phyloP scores from a whole-genome alignment of 2,113 vertebrate genomes.

The Tauraco erythrolophus region DNA sequence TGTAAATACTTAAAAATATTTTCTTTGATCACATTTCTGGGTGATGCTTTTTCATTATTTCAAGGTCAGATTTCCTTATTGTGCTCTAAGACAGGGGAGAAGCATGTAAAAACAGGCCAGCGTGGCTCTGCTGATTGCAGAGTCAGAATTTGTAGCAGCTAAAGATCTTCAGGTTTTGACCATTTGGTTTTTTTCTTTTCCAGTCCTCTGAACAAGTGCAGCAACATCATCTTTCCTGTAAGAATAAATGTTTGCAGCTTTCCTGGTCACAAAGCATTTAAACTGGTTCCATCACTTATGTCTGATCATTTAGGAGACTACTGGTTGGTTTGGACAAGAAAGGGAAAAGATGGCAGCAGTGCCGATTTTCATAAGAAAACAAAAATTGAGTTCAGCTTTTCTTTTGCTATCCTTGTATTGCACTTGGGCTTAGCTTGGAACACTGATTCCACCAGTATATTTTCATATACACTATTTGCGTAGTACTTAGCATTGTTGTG shows the following conservation, averaged over 20 bases:
- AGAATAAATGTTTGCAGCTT: background rate
- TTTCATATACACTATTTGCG: background rate
- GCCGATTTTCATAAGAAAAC: background rate
- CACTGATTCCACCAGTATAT: background rate
- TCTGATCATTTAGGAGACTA: background rate
- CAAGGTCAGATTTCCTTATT: background rate
- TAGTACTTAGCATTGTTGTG: background rate
- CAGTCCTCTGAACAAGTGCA: background rate
- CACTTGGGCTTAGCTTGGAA: background rate
- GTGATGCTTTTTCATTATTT: background rate
- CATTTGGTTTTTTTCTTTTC: background rate
- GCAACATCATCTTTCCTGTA: background rate
- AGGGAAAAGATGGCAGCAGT: background rate
- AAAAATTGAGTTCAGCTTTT: background rate
- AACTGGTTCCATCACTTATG: background rate
- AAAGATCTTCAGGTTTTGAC: background rate
- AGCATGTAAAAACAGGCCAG: background rate
- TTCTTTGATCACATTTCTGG: background rate
- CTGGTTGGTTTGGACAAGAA: background rate
- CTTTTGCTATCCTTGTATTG: background rate
- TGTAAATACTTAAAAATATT: background rate
- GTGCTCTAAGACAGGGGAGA: rapidly evolving
- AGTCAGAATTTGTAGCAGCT: background rate
- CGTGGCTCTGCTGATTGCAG: background rate
- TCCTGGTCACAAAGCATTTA: background rate